A percentile compares a stretch with the other conserved stretches of the same genome.
These are phyloP conservation scores for Anastrepha obliqua DNA, from an alignment of 1,140 invertebrate species.

Conservation along the genomic window DNA sequence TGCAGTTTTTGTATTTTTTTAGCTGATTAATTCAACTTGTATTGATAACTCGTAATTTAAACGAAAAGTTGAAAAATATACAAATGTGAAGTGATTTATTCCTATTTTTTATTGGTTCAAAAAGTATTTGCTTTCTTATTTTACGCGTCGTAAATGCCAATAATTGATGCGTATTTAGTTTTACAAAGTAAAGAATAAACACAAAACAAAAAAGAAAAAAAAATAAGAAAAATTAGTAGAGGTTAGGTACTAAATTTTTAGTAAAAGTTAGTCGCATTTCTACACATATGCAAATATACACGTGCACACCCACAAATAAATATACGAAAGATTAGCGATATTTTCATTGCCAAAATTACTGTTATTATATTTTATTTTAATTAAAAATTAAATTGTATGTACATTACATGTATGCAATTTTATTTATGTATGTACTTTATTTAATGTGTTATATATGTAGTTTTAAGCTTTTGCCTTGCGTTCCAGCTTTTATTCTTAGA, in stretches of 20 bases:
- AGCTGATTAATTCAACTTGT: background rate
- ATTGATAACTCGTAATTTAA: background rate
- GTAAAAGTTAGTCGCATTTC: slow-evolving; percentile 31
- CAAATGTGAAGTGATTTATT: background rate
- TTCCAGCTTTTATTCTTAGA: background rate
- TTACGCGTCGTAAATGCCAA: background rate
- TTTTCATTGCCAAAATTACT: slow-evolving; percentile 48
- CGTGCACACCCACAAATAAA: background rate
- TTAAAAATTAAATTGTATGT: background rate
- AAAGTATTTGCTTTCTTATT: slow-evolving; percentile 8
- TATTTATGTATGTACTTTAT: slow-evolving; percentile 5
- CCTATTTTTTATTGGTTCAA: background rate
- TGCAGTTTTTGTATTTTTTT: background rate
- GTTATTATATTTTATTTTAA: slow-evolving; percentile 38
- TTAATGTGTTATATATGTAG: background rate
- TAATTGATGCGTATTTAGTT: background rate
- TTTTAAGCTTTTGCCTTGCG: background rate
- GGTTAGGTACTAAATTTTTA: background rate
- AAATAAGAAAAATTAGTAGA: background rate
- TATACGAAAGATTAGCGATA: slow-evolving; percentile 31
- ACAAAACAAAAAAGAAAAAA: background rate
- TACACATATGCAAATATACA: slow-evolving; percentile 3
- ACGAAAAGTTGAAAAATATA: background rate
- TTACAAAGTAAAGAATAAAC: background rate
- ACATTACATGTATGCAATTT: background rate